Conservation (phyloP, 2,797 vertebrate genomes). For the Anguilla pacifica region DNA sequence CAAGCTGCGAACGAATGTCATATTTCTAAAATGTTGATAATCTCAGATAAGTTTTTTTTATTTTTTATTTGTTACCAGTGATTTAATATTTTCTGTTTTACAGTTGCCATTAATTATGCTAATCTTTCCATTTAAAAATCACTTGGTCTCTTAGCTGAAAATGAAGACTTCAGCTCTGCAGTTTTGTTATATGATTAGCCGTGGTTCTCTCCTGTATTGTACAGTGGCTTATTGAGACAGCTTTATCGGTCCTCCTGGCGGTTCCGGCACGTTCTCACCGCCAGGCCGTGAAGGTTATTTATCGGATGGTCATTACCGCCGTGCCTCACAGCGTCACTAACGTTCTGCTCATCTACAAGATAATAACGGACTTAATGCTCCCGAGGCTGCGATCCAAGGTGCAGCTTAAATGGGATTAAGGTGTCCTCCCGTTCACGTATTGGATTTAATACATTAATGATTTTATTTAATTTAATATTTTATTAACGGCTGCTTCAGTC, state of each 20-base stretch:
- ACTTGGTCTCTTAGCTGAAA: background rate
- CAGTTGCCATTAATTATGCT: conserved; percentile 21
- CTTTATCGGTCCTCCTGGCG: background rate
- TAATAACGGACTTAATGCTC: conserved; percentile 22
- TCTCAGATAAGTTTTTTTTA: background rate
- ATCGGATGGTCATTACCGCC: conserved; percentile 13
- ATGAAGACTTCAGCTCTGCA: background rate
- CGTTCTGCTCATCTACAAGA: conserved; percentile 27
- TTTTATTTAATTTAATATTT: background rate
- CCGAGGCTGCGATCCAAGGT: conserved; percentile 3
- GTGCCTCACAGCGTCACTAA: conserved; percentile 2
- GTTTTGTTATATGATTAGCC: conserved; percentile 14
- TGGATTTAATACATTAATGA: conserved; percentile 21
- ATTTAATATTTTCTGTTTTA: background rate
- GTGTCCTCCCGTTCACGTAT: conserved; percentile 23
- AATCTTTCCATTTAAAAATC: conserved; percentile 44
- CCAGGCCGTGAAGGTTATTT: conserved; percentile 7
- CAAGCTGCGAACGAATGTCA: background rate
- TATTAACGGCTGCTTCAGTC: background rate
- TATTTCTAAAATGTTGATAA: conserved; percentile 25
- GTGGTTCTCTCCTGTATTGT: background rate
- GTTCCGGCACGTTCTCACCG: background rate
- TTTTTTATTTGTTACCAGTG: too few species aligned
- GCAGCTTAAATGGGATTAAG: conserved; percentile 20
- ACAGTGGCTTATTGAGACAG: background rate